Base-by-base conservation (phyloP, 2,888 invertebrate genomes). In the Leptinotarsa rubiginosa region DNA sequence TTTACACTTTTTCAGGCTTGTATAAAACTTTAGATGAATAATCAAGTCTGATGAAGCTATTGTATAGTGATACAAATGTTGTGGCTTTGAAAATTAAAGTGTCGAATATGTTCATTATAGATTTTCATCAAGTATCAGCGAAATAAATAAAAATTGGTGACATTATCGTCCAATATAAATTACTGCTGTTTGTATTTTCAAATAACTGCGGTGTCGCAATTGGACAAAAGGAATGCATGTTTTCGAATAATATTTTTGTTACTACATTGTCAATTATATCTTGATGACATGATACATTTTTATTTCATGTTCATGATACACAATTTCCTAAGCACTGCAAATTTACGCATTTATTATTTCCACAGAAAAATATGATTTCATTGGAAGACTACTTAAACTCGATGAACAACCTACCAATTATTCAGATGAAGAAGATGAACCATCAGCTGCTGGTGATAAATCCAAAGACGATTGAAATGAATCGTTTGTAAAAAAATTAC, bases 361-460 rank as follows among this genome's bases (percentile, higher is more conserved):
- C 84, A 47, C 90, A 97, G 98, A 98, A 90, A 97, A 96, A 88
- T 98, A 98, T 88, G 95, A 96, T 56, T 92, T 94, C 78, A 96
- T 98, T 52, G 98, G 98, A 18, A 93, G 94, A 84, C 89, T 98
- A 70, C 88, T 98, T 85, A 96, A 94, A 85, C 97, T 97, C 1
- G 97, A 97, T 15, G 97, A 98, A 84, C 92, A 94, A 84, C 95
- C 96, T 1, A 93, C 93, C 75, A 96, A 93, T 86, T 98, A 98
- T 88, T 95, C 96, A 0, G 97, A 97, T 84, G 97, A 97, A 83
- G 97, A 97, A 81, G 92, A 92, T 83, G 87, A 93, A 88, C 84
- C 85, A 47, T 89, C 90, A 83, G 82, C 83, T 70, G 88, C 88
- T 64, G 89, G 88, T 81, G 87, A 88, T 56, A 89, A 89, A 81